Evolutionary conservation across 2,797 vertebrate genomes (phyloP), one percentile per base, ranked within the genome.

Genomic region (Acrossocheilus fasciatus): DNA sequence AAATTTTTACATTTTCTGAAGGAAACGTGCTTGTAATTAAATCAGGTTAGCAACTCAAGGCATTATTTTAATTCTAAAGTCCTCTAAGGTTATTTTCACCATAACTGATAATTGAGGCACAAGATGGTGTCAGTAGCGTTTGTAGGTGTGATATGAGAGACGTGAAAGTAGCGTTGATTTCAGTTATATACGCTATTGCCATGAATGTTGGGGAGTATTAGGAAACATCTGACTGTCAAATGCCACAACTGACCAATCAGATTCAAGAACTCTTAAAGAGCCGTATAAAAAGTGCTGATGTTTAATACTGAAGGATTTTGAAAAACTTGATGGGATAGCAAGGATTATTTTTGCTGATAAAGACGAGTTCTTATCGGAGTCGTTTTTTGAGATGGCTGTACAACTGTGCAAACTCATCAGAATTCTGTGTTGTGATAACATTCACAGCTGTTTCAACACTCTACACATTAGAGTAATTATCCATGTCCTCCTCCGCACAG

Each of bases 401-500:
- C 73, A 52, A 80, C 69, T 9, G 72, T 39, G 52, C 66, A 72
- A 87, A 87, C 78, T 89, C 50, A 50, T 77, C 74, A 50, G 50
- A 84, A 81, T 30, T 34, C 8, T 78, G 18, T 84, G 80, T 59
- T 87, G 79, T 75, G 74, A 82, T 78, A 43, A 45, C 69, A 85
- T 73, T 72, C 66, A 69, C 70, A 77, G 59, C 87, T 76, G 82
- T 81, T 84, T 73, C 39, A 78, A 74, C 43, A 14, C 59, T 54
- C 73, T 57, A 81, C 75, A 69, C 26, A 68, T 50, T 73, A 59
- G 43, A n/a, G 74, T 82, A 82, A 87, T 82, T 73, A 87, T 88
- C 85, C 57, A 54, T 79, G 86, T 82, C 89, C 82, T 79, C 84
- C 85, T 88, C 84, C 82, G 57, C 77, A 47, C 17, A 47, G 52